Evolutionary conservation across 2,113 vertebrate genomes (phyloP).

Genomic region (Oreochromis tanganicae): DNA sequence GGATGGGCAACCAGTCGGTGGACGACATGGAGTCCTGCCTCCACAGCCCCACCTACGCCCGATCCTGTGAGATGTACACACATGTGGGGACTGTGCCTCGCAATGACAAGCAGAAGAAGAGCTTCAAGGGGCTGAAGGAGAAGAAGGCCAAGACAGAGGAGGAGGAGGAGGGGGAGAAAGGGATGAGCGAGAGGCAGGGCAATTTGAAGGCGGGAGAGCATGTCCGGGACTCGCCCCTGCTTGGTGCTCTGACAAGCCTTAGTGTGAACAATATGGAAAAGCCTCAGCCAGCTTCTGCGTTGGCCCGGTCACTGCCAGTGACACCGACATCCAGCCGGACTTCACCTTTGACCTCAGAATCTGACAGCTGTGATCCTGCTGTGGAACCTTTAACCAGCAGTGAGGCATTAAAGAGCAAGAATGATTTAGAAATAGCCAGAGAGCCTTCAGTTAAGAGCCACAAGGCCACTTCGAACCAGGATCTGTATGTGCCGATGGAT

Average conservation of each 20-base stretch:
- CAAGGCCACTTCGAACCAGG: background rate
- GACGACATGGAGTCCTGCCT: slow-evolving; percentile 74
- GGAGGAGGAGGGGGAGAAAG: background rate
- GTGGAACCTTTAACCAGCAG: background rate
- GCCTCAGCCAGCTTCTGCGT: background rate
- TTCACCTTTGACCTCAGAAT: slow-evolving; percentile 31
- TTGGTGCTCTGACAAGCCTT: slow-evolving; percentile 39
- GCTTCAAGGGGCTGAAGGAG: background rate
- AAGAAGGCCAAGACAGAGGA: background rate
- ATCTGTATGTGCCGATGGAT: slow-evolving; percentile 60
- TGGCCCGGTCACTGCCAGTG: background rate
- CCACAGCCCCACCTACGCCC: slow-evolving; percentile 70
- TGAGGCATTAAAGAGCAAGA: background rate
- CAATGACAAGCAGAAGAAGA: slow-evolving; percentile 15
- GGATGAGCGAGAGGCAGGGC: background rate
- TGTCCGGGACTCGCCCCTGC: slow-evolving; percentile 54
- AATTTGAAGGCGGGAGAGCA: background rate
- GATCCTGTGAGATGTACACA: slow-evolving; percentile 82
- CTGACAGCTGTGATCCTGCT: background rate
- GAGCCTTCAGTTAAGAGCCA: background rate
- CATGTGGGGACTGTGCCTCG: slow-evolving; percentile 85
- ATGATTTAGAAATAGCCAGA: background rate
- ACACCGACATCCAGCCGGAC: background rate
- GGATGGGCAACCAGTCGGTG: slow-evolving; percentile 27
- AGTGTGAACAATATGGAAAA: background rate